Conservation (phyloP, 2,797 vertebrate genomes). For the Rhabdophis nuchalis region DNA sequence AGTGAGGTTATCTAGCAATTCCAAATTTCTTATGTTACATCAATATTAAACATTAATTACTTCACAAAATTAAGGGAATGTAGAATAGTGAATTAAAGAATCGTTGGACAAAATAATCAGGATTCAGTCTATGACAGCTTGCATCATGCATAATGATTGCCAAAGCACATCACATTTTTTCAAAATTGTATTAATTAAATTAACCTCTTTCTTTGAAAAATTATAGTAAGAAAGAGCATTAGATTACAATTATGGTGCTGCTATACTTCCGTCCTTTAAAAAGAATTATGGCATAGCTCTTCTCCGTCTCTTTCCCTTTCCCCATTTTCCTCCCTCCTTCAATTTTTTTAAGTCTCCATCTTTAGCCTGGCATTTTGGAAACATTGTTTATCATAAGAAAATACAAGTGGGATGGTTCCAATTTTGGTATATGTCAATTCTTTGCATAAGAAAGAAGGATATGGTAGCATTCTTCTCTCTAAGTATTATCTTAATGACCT, state of each 20-base stretch:
- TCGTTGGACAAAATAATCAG: background rate
- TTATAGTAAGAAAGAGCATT: background rate
- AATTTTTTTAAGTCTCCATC: background rate
- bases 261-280: background rate
- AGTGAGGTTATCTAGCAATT: background rate
- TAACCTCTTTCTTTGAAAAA: background rate
- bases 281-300: background rate
- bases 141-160: background rate
- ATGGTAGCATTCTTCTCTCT: background rate
- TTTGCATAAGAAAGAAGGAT: background rate
- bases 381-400: background rate
- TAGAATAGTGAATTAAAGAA: background rate
- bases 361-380: background rate
- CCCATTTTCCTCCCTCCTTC: background rate
- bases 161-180: background rate
- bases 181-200: background rate
- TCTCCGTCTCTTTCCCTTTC: rapidly evolving
- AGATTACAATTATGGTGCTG: background rate
- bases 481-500: background rate
- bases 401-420: background rate
- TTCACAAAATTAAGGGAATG: background rate
- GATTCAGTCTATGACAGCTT: background rate
- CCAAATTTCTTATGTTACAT: background rate
- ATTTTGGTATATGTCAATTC: background rate
- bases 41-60: background rate